Base-by-base conservation (phyloP, 2,888 invertebrate species). In the Neoitamus cyanurus region DNA sequence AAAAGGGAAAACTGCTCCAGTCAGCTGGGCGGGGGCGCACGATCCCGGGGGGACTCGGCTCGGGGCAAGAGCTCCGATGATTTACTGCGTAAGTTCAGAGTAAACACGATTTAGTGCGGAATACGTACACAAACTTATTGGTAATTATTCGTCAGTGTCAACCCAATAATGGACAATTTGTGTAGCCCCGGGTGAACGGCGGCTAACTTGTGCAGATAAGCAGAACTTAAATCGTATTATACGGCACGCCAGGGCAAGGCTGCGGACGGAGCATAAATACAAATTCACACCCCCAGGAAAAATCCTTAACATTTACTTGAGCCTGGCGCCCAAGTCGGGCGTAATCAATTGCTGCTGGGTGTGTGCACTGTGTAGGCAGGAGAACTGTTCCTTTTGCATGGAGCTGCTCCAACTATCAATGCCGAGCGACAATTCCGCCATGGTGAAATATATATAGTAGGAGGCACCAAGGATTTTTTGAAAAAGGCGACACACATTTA, bases 81-180 rank as follows among this genome's bases (percentile, higher is more conserved):
- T 69, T 82, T 82, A 82, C 48, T 46, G 48, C 78, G 69, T 69
- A 82, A 69, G 69, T 46, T 46, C 58, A 84, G 58, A 80, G 85
- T 58, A 84, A 84, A 84, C 75, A 84, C 72, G 58, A 72, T 83
- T 83, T 75, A 78, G 46, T 42, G 11, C 34, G 31, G 70, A 85
- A 69, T 70, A 75, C 83, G 28, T 70, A 37, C 30, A 58, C 78
- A 30, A 86, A 85, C 83, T 86, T 85, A 85, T 86, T 85, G 85
- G 86, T 86, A 86, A 86, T 86, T 86, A 86, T 86, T 85, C 85
- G 84, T 86, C 86, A 86, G 84, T 85, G 86, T 86, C 86, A 86
- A 36, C 30, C 36, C 73, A 85, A 85, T 85, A 86, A 86, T 86
- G 86, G 86, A 86, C 83, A 86, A 86, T 85, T 86, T 86, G 83